Evolutionary conservation across 2,888 invertebrate genomes (phyloP).

Genomic region (Cordylochernes scorpioides): DNA sequence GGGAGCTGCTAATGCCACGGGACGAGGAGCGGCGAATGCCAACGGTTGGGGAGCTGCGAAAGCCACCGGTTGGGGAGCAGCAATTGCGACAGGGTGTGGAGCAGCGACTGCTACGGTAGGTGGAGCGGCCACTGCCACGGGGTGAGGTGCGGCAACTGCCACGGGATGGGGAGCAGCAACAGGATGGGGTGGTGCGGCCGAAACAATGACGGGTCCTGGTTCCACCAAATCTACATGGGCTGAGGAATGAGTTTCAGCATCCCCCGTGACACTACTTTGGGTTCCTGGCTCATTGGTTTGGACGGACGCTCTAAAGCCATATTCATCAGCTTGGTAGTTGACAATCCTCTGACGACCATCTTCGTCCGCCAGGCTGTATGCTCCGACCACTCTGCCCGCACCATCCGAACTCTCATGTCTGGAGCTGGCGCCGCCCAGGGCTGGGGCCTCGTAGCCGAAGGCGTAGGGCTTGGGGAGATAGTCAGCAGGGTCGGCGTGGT

Average conservation of each 20-base stretch:
- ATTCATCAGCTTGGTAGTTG: constrained; percentile 14
- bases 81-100: constrained; percentile 5
- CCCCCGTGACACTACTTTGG: constrained; percentile 7
- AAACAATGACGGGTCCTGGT: no score
- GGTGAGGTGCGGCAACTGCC: neutral
- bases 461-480: constrained; percentile 10
- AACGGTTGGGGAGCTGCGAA: constrained; percentile 1
- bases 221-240: no score
- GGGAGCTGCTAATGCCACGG: no score
- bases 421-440: constrained; percentile 6
- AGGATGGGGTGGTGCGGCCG: no score
- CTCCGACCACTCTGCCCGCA: constrained; percentile 8
- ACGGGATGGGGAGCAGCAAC: neutral
- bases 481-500: no score
- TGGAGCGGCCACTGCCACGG: no score
- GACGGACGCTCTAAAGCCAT: constrained; percentile 10
- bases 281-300: constrained; percentile 11
- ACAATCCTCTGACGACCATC: constrained; percentile 12
- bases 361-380: constrained; percentile 5
- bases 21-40: no score
- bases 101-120: constrained; percentile 4
- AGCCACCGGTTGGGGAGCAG: constrained; percentile 2
- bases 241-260: constrained; percentile 8
- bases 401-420: constrained; percentile 7
- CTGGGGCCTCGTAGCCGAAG: constrained; percentile 9